Evolutionary conservation across 2,113 vertebrate species (phyloP).

Genomic region (Pagrus major): DNA sequence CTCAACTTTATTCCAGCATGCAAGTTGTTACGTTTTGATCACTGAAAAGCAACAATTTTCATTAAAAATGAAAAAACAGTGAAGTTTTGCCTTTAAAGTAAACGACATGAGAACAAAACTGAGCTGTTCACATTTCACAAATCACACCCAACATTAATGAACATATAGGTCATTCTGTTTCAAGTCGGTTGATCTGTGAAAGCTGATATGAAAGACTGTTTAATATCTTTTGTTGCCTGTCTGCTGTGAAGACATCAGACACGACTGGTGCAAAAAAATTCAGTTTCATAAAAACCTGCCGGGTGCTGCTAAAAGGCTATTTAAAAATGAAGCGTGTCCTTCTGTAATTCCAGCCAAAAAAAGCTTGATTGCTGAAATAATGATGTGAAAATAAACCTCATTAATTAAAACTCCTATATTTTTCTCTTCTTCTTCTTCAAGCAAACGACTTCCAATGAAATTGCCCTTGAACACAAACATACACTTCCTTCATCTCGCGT

Average conservation of each 20-base stretch:
- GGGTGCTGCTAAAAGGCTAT: constrained; percentile 71
- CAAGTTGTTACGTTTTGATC: background rate
- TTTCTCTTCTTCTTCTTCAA: constrained; percentile 33
- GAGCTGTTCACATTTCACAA: constrained; percentile 34
- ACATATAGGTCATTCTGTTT: constrained; percentile 53
- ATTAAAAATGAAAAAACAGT: constrained; percentile 11
- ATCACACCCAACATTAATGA: constrained; percentile 44
- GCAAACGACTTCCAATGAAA: constrained; percentile 22
- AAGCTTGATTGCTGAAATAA: constrained; percentile 80
- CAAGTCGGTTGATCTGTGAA: constrained; percentile 44
- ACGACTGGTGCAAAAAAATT: constrained; percentile 77
- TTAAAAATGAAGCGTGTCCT: constrained; percentile 78
- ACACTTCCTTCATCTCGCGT: constrained; percentile 1
- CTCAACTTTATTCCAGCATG: background rate
- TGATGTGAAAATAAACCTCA: constrained; percentile 72
- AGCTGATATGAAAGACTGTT: constrained; percentile 61
- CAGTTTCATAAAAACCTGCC: constrained; percentile 61
- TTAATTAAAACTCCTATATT: constrained; percentile 54
- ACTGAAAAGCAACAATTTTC: constrained; percentile 13
- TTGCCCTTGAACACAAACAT: constrained; percentile 20
- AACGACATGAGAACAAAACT: constrained; percentile 42
- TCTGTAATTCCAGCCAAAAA: constrained; percentile 78
- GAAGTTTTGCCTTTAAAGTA: constrained; percentile 35
- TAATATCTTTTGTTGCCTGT: constrained; percentile 59
- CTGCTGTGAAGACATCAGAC: constrained; percentile 67